These are phyloP conservation scores for Malthinus seriepunctatus DNA, from an alignment of 2,888 invertebrate genomes.

Conservation along the genomic window DNA sequence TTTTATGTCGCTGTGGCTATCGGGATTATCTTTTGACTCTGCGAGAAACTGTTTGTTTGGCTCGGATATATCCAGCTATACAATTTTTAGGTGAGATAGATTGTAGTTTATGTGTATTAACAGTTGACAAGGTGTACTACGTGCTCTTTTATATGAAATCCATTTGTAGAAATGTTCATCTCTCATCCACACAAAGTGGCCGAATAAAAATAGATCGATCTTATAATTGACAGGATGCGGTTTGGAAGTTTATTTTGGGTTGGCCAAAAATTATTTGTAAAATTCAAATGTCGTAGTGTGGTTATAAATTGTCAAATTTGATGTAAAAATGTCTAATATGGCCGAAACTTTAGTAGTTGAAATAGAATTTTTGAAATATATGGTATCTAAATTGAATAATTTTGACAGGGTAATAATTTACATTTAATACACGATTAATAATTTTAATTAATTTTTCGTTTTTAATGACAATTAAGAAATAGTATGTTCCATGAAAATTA, in stretches of 20 bases:
- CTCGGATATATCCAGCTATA: neutral
- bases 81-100: neutral
- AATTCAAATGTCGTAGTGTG: too few species aligned
- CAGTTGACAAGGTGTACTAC: constrained; percentile 12
- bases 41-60: constrained; percentile 1
- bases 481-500: too few species aligned
- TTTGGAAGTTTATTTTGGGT: too few species aligned
- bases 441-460: too few species aligned
- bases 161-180: constrained; percentile 12
- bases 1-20: neutral
- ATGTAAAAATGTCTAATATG: neutral
- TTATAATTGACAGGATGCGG: too few species aligned
- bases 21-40: constrained; percentile 3
- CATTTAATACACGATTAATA: too few species aligned
- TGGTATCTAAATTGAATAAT: neutral
- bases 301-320: too few species aligned
- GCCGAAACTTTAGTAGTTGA: neutral
- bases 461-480: too few species aligned
- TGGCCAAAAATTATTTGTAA: too few species aligned
- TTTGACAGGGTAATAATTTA: too few species aligned
- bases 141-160: constrained; percentile 6
- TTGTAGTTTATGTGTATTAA: constrained; percentile 13
- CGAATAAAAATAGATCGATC: too few species aligned
- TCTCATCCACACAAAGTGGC: too few species aligned
- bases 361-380: neutral